Conservation (phyloP, 64 coral and sea anemone species). For the Montipora capricornis region DNA sequence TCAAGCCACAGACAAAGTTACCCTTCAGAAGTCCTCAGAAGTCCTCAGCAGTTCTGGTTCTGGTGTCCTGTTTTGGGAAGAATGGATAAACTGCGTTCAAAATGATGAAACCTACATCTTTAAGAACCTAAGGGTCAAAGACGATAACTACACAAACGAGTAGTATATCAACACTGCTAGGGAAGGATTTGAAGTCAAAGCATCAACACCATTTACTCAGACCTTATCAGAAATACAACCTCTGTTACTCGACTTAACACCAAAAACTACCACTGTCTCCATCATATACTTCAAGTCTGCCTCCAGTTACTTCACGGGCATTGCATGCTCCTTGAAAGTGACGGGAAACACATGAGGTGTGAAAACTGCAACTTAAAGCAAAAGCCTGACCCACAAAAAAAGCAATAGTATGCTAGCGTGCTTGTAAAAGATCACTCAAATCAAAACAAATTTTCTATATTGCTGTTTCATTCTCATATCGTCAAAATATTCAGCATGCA, state of each 20-base stretch:
- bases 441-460: conserved; percentile 45
- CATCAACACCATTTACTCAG: conserved; percentile 40
- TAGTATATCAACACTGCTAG: conserved; percentile 57
- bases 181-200: conserved; percentile 44
- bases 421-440: conserved; percentile 42
- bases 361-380: conserved; percentile 51
- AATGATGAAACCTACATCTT: conserved; percentile 49
- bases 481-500: conserved; percentile 33
- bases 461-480: conserved; percentile 19
- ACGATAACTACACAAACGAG: conserved; percentile 57
- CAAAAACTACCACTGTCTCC: conserved; percentile 28
- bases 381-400: conserved; percentile 10
- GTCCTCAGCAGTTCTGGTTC: conserved; percentile 38
- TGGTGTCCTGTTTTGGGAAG: conserved; percentile 63
- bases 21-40: conserved; percentile 50
- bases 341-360: conserved; percentile 25
- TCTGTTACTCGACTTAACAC: conserved; percentile 13
- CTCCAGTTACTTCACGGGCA: neutral
- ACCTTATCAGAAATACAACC: conserved; percentile 28
- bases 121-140: conserved; percentile 53
- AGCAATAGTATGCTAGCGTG: conserved; percentile 32
- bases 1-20: conserved; percentile 3
- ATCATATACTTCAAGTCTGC: conserved; percentile 37
- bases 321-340: conserved; percentile 52
- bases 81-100: conserved; percentile 41